Evolutionary conservation across 35 echinoderm and acorn worm genomes (phyloP).

Genomic region (Amphiura filiformis): DNA sequence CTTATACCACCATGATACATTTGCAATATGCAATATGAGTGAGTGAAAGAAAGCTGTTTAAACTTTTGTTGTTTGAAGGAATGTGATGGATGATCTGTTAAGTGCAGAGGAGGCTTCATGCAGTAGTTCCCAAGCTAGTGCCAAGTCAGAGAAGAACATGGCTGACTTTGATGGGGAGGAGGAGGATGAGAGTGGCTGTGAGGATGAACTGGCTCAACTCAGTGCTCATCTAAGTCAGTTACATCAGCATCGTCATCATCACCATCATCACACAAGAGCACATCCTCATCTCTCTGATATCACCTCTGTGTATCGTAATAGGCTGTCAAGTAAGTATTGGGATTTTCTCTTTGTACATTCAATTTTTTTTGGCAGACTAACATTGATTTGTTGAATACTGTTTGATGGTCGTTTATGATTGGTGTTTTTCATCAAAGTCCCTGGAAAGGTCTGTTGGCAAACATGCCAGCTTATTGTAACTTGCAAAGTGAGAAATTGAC

Average conservation of each 20-base stretch:
- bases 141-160: slow-evolving; percentile 91
- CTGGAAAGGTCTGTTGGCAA: no score
- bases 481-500: no score
- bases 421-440: no score
- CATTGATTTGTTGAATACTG: no score
- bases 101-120: slow-evolving; percentile 59
- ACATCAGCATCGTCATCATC: slow-evolving; percentile 41
- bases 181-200: slow-evolving; percentile 49
- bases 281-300: slow-evolving; percentile 50
- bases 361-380: no score
- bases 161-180: slow-evolving; percentile 87
- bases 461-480: no score
- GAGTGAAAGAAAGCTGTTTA: no score
- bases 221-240: slow-evolving; percentile 53
- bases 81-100: slow-evolving; percentile 46
- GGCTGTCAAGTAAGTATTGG: slow-evolving; percentile 44
- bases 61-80: background rate
- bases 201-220: slow-evolving; percentile 59
- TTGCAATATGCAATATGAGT: no score
- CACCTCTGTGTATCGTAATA: slow-evolving; percentile 38
- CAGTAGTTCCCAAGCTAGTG: slow-evolving; percentile 83
- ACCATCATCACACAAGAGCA: slow-evolving; percentile 21
- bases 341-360: no score
- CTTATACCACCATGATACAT: no score
- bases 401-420: no score